Evolutionary conservation across 2,113 vertebrate genomes (phyloP).

Genomic region (Corythoichthys haematopterus): DNA sequence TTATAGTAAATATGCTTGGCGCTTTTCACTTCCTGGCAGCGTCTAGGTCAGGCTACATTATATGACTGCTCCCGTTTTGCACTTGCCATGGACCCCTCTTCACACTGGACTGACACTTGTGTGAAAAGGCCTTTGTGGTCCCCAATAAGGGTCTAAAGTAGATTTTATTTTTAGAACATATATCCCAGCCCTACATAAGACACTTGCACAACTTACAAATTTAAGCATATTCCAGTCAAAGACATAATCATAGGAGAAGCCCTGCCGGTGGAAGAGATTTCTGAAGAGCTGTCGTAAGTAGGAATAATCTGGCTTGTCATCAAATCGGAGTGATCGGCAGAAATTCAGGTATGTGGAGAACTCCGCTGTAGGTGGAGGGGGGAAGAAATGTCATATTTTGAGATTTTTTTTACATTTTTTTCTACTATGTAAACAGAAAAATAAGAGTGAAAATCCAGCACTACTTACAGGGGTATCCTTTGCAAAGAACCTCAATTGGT

Average conservation of each 20-base stretch:
- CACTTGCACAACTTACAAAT: constrained; percentile 79
- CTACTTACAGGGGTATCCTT: constrained; percentile 95
- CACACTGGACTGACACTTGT: no score
- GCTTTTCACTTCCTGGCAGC: no score
- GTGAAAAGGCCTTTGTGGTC: no score
- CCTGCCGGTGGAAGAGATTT: constrained; percentile 95
- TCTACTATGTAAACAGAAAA: not conserved
- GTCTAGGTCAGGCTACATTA: no score
- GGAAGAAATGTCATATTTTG: not conserved
- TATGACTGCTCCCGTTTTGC: no score
- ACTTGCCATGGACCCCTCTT: no score
- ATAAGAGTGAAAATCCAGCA: no score
- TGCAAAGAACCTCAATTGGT: constrained; percentile 94
- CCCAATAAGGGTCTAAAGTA: no score
- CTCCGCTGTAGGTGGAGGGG: constrained; percentile 72
- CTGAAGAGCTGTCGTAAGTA: constrained; percentile 96
- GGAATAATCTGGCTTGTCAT: constrained; percentile 96
- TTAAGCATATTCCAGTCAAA: constrained; percentile 99
- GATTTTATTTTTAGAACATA: no score
- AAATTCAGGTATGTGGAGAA: constrained; percentile 98
- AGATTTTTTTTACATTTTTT: not conserved
- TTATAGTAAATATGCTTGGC: no score
- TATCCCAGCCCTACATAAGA: not conserved
- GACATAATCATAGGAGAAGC: constrained; percentile 95
- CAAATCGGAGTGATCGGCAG: constrained; percentile 95